Percentiles rank a stretch among this genome's conserved stretches.
phyloP scores from a whole-genome alignment of 1,140 invertebrate genomes.

The Danaus melanippus region DNA sequence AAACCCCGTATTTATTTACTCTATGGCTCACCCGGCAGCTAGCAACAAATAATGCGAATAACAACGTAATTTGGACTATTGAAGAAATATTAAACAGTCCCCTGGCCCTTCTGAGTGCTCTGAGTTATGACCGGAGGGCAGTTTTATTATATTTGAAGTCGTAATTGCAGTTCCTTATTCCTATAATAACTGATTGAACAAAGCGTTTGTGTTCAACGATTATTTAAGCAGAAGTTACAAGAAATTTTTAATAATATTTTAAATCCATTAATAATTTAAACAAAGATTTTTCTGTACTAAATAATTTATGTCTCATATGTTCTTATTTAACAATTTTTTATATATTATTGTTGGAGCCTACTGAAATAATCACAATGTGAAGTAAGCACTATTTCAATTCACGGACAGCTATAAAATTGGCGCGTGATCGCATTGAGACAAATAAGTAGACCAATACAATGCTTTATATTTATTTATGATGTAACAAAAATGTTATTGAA shows the following conservation, averaged over 20 bases:
- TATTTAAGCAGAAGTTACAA: too few relatives aligned
- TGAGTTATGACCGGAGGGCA: slow-evolving; percentile 20
- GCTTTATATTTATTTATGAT: too few relatives aligned
- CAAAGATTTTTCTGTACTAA: too few relatives aligned
- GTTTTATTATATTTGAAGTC: slow-evolving; percentile 20
- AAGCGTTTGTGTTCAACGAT: too few relatives aligned
- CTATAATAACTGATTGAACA: too few relatives aligned
- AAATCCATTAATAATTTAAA: too few relatives aligned
- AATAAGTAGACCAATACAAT: slow-evolving; percentile 23
- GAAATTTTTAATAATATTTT: too few relatives aligned
- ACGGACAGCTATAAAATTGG: slow-evolving; percentile 56
- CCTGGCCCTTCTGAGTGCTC: slow-evolving; percentile 20
- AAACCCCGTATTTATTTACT: slow-evolving; percentile 7
- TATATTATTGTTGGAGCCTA: too few relatives aligned
- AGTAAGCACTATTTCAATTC: slow-evolving; percentile 51
- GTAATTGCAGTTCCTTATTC: slow-evolving; percentile 8
- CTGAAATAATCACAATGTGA: too few relatives aligned
- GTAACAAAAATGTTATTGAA: background rate
- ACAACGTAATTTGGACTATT: slow-evolving; percentile 33
- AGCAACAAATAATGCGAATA: slow-evolving; percentile 30
- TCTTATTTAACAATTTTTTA: too few relatives aligned
- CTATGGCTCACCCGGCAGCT: slow-evolving; percentile 16
- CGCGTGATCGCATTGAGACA: slow-evolving; percentile 51
- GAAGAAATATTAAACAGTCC: slow-evolving; percentile 31
- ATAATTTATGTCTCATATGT: too few relatives aligned